Evolutionary conservation across 1,140 invertebrate genomes (phyloP).

Genomic region (Meloidogyne floridensis): DNA sequence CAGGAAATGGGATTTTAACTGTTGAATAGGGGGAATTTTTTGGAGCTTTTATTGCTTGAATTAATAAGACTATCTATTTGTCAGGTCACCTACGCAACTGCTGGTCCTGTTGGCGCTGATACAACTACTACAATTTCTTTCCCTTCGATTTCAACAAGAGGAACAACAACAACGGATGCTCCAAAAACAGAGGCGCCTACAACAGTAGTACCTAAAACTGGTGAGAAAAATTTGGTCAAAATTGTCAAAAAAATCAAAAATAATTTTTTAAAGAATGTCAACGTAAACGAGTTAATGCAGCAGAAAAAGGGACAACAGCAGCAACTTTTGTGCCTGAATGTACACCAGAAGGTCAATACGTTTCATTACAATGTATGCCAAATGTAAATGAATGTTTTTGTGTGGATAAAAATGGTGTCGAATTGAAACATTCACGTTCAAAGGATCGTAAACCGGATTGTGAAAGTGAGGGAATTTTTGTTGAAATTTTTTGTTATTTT

Average conservation of each 20-base stretch:
- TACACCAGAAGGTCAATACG: slow-evolving; percentile 48
- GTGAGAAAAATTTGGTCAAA: background rate
- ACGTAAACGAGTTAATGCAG: slow-evolving; percentile 46
- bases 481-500: slow-evolving; percentile 25
- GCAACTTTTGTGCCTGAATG: slow-evolving; percentile 63
- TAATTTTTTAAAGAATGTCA: slow-evolving; percentile 52
- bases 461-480: slow-evolving; percentile 44
- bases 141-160: slow-evolving; percentile 3
- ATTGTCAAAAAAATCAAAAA: slow-evolving; percentile 20
- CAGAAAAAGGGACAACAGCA: slow-evolving; percentile 27
- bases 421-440: slow-evolving; percentile 59
- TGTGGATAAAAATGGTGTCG: slow-evolving; percentile 58
- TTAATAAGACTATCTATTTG: too few species aligned
- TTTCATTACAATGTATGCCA: slow-evolving; percentile 59
- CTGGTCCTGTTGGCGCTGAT: slow-evolving; percentile 3
- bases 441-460: slow-evolving; percentile 56
- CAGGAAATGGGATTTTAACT: too few species aligned
- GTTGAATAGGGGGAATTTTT: too few species aligned
- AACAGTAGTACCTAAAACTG: slow-evolving; percentile 11
- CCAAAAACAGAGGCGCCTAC: slow-evolving; percentile 20
- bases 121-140: slow-evolving; percentile 9
- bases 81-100: slow-evolving; percentile 27
- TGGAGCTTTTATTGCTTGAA: too few species aligned
- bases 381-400: slow-evolving; percentile 60
- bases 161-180: slow-evolving; percentile 29